phyloP scores from a whole-genome alignment of 2,797 vertebrate genomes.

The Perodicticus potto region DNA sequence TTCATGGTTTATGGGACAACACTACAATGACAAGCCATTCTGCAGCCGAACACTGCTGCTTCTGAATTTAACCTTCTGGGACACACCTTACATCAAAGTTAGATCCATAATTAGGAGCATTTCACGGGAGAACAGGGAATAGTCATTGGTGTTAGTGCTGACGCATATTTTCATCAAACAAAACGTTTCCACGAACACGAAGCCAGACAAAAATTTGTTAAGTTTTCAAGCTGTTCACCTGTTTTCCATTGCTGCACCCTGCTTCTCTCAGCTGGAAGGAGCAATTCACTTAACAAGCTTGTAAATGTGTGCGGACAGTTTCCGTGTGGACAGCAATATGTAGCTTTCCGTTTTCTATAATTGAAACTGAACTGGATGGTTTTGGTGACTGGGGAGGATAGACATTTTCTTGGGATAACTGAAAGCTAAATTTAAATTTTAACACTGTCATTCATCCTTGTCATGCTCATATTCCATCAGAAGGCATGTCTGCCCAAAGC shows the following conservation, averaged over 20 bases:
- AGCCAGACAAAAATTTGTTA: neutral
- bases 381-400: neutral
- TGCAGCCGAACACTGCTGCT: neutral
- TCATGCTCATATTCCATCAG: neutral
- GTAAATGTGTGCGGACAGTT: neutral
- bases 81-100: neutral
- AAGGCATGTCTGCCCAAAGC: neutral
- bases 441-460: neutral
- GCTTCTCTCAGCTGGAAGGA: neutral
- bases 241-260: neutral
- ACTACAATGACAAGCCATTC: neutral
- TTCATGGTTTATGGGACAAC: neutral
- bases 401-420: neutral
- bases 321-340: neutral
- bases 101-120: neutral
- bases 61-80: neutral
- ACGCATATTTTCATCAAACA: neutral
- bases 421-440: constrained; percentile 17
- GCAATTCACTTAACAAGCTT: constrained; percentile 35
- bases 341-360: neutral
- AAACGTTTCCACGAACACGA: neutral
- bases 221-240: neutral
- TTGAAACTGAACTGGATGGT: neutral
- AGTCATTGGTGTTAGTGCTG: neutral
- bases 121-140: neutral